phyloP scores from a whole-genome alignment of 2,113 vertebrate species.

The Ammodytes dubius region DNA sequence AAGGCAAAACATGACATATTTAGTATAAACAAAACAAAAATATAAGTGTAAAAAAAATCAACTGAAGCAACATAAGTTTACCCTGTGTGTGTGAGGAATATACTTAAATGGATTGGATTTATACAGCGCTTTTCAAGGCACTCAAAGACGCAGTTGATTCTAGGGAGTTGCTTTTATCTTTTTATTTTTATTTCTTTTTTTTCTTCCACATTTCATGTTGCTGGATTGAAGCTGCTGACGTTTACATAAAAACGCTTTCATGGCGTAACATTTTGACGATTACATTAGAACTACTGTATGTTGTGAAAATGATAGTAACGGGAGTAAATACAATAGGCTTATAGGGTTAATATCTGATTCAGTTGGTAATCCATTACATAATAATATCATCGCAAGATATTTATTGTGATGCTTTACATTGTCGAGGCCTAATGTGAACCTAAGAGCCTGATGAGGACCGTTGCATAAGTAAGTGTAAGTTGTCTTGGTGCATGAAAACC shows the following conservation, averaged over 20 bases:
- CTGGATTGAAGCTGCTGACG: not conserved
- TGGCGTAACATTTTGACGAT: not conserved
- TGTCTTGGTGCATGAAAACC: constrained; percentile 4
- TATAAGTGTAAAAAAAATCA: not conserved
- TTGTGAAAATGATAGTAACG: not conserved
- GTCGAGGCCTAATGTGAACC: not conserved
- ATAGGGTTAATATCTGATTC: not conserved
- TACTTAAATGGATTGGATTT: too few species aligned
- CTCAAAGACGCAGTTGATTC: constrained; percentile 3
- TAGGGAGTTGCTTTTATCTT: not conserved
- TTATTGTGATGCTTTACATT: too few species aligned
- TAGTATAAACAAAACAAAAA: not conserved
- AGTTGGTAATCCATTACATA: not conserved
- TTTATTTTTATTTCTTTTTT: not conserved
- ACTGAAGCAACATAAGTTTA: not conserved
- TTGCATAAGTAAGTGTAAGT: not conserved
- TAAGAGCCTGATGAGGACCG: not conserved
- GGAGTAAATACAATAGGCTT: not conserved
- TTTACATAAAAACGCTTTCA: not conserved
- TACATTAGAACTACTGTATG: not conserved
- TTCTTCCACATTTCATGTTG: not conserved
- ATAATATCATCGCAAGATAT: too few species aligned
- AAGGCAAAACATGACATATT: not conserved
- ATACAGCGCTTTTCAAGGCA: too few species aligned
- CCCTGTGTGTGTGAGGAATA: not conserved